Evolutionary conservation across 2,113 vertebrate genomes (phyloP), one percentile per base, ranked within the genome.

Genomic region (Oostethus manadensis): DNA sequence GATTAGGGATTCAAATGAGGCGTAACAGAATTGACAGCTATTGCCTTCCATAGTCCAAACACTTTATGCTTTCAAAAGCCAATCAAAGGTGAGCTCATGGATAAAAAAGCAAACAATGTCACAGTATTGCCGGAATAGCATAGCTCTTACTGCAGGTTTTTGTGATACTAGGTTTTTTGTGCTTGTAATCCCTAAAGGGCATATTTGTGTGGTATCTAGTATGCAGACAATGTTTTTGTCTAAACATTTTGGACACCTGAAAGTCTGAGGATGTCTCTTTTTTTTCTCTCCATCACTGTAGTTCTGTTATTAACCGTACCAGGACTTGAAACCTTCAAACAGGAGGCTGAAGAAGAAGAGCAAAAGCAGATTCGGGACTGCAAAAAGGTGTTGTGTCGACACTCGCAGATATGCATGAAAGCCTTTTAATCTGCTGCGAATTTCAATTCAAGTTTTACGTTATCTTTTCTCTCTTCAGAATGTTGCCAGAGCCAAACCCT

Each of bases 241-340:
- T 5, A 26, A 26, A 26, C 23, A 26, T 26, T 26, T 26, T 33
- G 51, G 47, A 60, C 21, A 55, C 14, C 68, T 54, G 51, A 29
- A 50, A 56, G 54, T 63, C 47, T 68, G 17, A 74, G 33, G 21
- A 58, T 49, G 20, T 49, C 6, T 50, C 23, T 58, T 62, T 18
- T 50, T 44, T 26, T 53, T 63, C 48, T 17, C 55, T 29, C 43
- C 42, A 10, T 64, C 49, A 70, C 54, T 66, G 33, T 61, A 98
- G 96, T 98, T 77, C 86, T 98, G 4, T 85, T 98, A 17, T 86
- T 99, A 62, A 89, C 92, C 1, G 93, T 97, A 42, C 96, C 96
- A 0, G 94, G 93, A 17, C 93, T 94, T 88, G 94, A 96, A 43
- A 91, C 92, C 46, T 56, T 85, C 56, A 69, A 91, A 29, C 88